phyloP scores from a whole-genome alignment of 2,113 vertebrate species.

The Chlorodrepanis virens region DNA sequence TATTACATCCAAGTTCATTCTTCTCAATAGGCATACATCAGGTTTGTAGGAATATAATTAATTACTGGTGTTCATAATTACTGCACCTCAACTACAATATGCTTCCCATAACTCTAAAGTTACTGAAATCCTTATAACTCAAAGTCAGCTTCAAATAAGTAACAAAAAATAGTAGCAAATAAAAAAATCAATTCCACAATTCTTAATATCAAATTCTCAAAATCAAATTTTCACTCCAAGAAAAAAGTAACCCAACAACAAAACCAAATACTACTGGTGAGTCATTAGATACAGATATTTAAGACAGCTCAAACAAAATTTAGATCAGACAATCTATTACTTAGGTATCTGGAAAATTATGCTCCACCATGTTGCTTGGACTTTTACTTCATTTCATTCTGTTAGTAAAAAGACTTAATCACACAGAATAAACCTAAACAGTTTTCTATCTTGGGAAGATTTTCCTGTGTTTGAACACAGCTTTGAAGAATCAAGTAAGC shows the following conservation, averaged over 20 bases:
- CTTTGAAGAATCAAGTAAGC: slow-evolving; percentile 13
- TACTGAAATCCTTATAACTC: neutral
- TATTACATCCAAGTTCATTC: neutral
- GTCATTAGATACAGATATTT: neutral
- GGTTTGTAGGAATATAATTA: neutral
- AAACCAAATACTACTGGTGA: neutral
- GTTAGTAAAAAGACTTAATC: neutral
- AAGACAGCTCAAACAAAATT: neutral
- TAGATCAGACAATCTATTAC: neutral
- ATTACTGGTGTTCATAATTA: neutral
- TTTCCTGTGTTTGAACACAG: neutral
- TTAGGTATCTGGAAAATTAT: neutral
- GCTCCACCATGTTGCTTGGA: neutral
- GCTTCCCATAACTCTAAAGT: neutral
- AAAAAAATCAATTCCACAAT: neutral
- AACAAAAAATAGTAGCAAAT: neutral
- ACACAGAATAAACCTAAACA: neutral
- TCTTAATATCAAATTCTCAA: neutral
- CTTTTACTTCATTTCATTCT: neutral
- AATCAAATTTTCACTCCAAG: neutral
- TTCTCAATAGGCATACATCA: neutral
- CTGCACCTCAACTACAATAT: neutral
- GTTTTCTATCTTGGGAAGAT: neutral
- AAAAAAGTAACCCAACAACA: neutral
- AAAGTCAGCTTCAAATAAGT: neutral